Evolutionary conservation across 2,888 invertebrate species (phyloP).

Genomic region (Helleia helle): DNA sequence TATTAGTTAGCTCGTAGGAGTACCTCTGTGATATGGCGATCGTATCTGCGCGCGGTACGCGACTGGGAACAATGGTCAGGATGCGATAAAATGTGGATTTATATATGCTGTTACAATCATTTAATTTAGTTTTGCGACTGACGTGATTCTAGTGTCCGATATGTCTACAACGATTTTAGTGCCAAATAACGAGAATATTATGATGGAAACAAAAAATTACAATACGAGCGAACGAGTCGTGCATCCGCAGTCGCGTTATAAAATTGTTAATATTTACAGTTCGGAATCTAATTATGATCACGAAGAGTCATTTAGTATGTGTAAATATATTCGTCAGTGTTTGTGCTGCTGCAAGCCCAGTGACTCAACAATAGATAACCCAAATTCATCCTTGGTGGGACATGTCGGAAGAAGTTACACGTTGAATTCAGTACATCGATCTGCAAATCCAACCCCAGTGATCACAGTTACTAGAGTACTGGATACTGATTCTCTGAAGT

Average conservation of each 20-base stretch:
- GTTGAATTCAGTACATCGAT: slow-evolving; percentile 28
- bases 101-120: slow-evolving; percentile 37
- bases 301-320: slow-evolving; percentile 30
- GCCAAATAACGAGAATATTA: slow-evolving; percentile 9
- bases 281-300: slow-evolving; percentile 23
- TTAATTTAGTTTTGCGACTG: slow-evolving; percentile 26
- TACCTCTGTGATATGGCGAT: slow-evolving; percentile 26
- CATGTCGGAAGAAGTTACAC: slow-evolving; percentile 46
- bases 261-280: slow-evolving; percentile 45
- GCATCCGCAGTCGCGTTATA: slow-evolving; percentile 22
- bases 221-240: slow-evolving; percentile 1
- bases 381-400: slow-evolving; percentile 42
- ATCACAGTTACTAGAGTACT: slow-evolving; percentile 29
- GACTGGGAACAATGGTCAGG: slow-evolving; percentile 61
- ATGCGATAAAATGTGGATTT: slow-evolving; percentile 60
- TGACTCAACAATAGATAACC: slow-evolving; percentile 35
- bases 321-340: slow-evolving; percentile 31
- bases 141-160: slow-evolving; percentile 31
- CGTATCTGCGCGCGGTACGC: slow-evolving; percentile 32
- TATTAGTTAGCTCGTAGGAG: slow-evolving; percentile 27
- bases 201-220: not conserved
- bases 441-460: too few relatives aligned
- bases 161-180: slow-evolving; percentile 38
- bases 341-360: slow-evolving; percentile 43
- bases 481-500: slow-evolving; percentile 36